Evolutionary conservation across 1,140 invertebrate genomes (phyloP).

Genomic region (Euura lappo): DNA sequence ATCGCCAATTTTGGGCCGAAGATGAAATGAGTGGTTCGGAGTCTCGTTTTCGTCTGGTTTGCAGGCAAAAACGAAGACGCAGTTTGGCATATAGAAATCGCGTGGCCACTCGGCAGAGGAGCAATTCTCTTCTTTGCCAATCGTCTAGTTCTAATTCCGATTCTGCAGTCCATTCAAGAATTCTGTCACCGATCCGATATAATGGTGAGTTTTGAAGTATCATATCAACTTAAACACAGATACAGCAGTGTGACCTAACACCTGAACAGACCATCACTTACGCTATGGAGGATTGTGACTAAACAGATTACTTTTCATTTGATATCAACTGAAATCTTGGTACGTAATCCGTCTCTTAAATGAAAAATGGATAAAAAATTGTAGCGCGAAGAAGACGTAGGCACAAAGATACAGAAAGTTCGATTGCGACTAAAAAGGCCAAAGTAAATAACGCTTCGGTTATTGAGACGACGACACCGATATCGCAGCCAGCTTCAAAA

Average conservation of each 20-base stretch:
- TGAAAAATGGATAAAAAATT: not conserved
- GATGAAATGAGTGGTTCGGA: conserved; percentile 44
- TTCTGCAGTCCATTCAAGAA: not conserved
- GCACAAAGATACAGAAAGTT: not conserved
- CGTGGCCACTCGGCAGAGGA: not conserved
- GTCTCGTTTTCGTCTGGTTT: conserved; percentile 27
- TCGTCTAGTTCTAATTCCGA: not conserved
- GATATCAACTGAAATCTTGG: not conserved
- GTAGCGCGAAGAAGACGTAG: not conserved
- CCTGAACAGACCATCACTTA: no score
- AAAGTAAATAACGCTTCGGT: not conserved
- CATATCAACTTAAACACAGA: not conserved
- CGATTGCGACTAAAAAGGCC: not conserved
- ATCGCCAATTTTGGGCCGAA: conserved; percentile 46
- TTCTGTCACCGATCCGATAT: not conserved
- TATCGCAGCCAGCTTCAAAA: not conserved
- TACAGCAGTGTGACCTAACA: not conserved
- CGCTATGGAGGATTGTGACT: no score
- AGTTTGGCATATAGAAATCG: conserved; percentile 43
- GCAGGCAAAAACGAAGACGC: conserved; percentile 34
- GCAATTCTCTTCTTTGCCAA: not conserved
- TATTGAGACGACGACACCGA: not conserved
- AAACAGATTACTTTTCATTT: not conserved
- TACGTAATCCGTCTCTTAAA: not conserved
- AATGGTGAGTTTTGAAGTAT: not conserved